Evolutionary conservation across 2,888 invertebrate genomes (phyloP).

Genomic region (Tetrapedia diversipes): DNA sequence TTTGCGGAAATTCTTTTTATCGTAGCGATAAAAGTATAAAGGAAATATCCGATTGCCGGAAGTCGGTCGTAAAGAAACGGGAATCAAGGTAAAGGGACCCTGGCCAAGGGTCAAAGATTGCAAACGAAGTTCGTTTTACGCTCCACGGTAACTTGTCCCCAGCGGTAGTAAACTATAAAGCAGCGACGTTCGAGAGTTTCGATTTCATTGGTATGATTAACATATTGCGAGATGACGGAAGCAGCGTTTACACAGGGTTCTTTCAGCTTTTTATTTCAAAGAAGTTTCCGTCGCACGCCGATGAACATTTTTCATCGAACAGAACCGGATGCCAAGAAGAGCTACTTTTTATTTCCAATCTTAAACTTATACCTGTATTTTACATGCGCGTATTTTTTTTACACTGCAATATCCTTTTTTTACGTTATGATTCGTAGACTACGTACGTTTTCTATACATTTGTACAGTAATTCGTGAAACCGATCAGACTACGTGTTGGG

Average conservation of each 20-base stretch:
- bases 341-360: neutral
- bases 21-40: neutral
- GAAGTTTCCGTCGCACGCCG: too few relatives aligned
- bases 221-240: neutral
- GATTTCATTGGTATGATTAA: slow-evolving; percentile 13
- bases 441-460: too few relatives aligned
- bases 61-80: slow-evolving; percentile 22
- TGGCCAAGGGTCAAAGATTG: slow-evolving; percentile 2
- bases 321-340: too few relatives aligned
- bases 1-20: neutral
- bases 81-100: slow-evolving; percentile 11
- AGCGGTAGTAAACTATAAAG: slow-evolving; percentile 4
- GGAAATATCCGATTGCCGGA: slow-evolving; percentile 34
- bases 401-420: too few relatives aligned
- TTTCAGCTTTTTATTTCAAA: too few relatives aligned
- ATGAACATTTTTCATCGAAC: too few relatives aligned
- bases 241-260: too few relatives aligned
- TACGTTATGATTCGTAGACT: too few relatives aligned
- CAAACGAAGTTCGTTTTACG: slow-evolving; percentile 10
- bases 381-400: too few relatives aligned
- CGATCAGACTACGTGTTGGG: too few relatives aligned
- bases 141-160: slow-evolving; percentile 13
- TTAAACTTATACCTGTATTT: neutral
- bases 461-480: too few relatives aligned
- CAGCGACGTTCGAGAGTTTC: neutral